Conservation (phyloP, 2,888 invertebrate genomes). For the Stenichneumon culpator region DNA sequence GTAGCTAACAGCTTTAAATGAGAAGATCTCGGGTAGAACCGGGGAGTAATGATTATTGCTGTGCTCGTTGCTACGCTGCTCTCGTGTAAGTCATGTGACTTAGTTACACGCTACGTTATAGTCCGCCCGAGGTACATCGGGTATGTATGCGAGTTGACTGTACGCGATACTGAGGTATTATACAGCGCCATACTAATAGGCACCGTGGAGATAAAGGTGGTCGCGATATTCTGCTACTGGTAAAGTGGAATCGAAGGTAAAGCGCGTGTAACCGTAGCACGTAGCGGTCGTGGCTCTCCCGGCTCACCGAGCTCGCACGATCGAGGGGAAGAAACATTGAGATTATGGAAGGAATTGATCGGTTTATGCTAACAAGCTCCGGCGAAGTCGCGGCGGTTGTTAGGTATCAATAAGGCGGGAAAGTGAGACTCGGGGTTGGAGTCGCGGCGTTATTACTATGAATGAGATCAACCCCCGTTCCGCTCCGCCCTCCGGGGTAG, state of each 20-base stretch:
- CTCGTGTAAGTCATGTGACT: not conserved
- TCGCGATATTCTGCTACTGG: constrained; percentile 18
- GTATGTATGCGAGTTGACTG: not conserved
- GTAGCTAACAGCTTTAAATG: not conserved
- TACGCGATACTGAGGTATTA: not conserved
- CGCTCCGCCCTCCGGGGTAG: not conserved
- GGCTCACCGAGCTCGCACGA: not conserved
- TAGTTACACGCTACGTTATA: constrained; percentile 13
- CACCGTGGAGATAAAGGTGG: constrained; percentile 10
- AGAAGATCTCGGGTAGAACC: not conserved
- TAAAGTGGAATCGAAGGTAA: not conserved
- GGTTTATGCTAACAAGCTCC: constrained; percentile 19
- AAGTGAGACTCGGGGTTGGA: not conserved
- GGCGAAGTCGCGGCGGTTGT: not conserved
- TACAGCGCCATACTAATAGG: constrained; percentile 4
- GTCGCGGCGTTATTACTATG: not conserved
- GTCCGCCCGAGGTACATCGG: not conserved
- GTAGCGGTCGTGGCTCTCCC: not conserved
- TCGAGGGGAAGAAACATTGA: constrained; percentile 11
- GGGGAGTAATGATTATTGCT: constrained; percentile 51
- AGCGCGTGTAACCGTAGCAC: not conserved
- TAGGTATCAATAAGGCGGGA: not conserved
- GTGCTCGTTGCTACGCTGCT: constrained; percentile 6
- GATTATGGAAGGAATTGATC: constrained; percentile 21
- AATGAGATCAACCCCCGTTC: not conserved